A percentile compares a stretch with the other conserved stretches of the same genome.
These are phyloP conservation scores for Rousettus madagascariensis DNA, from an alignment of 2,797 vertebrate species.

Conservation along the genomic window DNA sequence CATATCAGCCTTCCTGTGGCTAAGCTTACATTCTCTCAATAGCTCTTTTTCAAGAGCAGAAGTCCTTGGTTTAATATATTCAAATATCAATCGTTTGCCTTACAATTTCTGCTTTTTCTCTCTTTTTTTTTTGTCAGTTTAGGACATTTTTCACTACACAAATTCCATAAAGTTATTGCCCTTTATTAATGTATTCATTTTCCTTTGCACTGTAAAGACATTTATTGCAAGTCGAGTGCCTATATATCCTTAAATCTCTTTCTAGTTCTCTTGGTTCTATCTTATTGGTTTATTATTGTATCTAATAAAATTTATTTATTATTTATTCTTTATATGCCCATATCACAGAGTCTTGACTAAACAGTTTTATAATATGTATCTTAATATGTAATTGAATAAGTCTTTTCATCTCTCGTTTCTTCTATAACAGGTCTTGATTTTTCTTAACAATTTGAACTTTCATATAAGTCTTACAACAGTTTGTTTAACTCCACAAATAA, in stretches of 20 bases:
- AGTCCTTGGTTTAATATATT: not conserved
- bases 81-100: not conserved
- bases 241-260: not conserved
- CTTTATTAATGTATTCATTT: not conserved
- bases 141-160: not conserved
- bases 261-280: not conserved
- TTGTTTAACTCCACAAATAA: slow-evolving; percentile 17
- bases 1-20: not conserved
- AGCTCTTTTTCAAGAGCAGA: not conserved
- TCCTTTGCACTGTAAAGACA: not conserved
- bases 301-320: not conserved
- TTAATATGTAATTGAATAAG: not conserved
- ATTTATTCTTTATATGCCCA: not conserved
- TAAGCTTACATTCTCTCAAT: not conserved
- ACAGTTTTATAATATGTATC: not conserved
- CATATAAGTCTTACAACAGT: not conserved
- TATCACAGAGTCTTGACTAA: not conserved
- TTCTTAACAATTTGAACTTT: not conserved
- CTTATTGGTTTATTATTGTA: not conserved
- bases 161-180: not conserved
- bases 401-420: not conserved
- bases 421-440: not conserved
- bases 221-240: not conserved
- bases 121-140: not conserved
- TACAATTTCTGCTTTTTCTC: not conserved